Evolutionary conservation across 1,140 invertebrate species (phyloP), one percentile per base, ranked within the genome.

Genomic region (Pristionchus pacificus): DNA sequence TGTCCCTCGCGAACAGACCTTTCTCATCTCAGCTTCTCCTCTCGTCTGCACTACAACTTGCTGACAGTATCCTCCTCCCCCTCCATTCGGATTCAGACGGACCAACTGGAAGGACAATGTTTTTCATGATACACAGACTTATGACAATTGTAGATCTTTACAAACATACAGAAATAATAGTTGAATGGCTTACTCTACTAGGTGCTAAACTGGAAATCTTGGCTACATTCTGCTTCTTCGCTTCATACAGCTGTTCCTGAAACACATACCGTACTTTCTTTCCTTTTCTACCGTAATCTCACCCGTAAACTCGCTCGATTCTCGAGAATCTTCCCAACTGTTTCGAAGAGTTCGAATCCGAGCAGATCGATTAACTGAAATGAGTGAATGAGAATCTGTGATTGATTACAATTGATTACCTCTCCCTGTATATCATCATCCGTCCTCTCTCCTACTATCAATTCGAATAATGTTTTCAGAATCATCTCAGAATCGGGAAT

Each of bases 311-410:
- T 66, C 2, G 74, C 28, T 70, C 91, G 86, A 83, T 93, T 88
- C 78, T 89, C 87, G 10, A 96, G 86, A 63, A 95, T 85, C 60
- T 89, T 88, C 78, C 90, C 88, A 61, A 95, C 91, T 55, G 95
- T 87, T 78, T 93, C 91, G 84, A 96, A 91, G 77, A 91, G 87
- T 77, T 94, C 91, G 85, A 90, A 93, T 3, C 93, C 92, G 67
- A 91, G 86, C 25, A 95, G 84, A 77, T 95, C 93, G 85, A 95
- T 91, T 6, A 97, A 84, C 84, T 88, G 79, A 65, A 83, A 84
- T 6, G 96, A 84, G 84, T 88, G 79, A 65, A 83, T 83, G 58
- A 28, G 13, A 71, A 78, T 60, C 3, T 58, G 32, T 68, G 0
- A 58, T 71, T 71, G 60, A 72, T 27, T 67, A 66, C 49, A 32